Evolutionary conservation across 2,888 invertebrate genomes (phyloP).

Genomic region (Heliconius sara): DNA sequence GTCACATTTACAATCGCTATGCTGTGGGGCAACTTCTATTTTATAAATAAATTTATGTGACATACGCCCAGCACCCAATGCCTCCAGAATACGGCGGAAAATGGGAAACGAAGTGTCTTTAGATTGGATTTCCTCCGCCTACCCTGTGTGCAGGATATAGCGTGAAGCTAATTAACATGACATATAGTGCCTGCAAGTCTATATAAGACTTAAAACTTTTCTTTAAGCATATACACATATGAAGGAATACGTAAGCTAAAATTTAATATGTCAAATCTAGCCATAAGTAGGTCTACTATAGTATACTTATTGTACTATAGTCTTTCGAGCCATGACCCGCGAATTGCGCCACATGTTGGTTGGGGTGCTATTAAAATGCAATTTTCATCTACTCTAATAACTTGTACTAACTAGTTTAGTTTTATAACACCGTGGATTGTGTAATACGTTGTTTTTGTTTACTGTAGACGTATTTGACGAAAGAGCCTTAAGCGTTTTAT

Average conservation of each 20-base stretch:
- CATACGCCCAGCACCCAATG: too few species aligned
- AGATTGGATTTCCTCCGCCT: too few species aligned
- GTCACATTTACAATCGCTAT: background rate
- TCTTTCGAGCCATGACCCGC: constrained; percentile 51
- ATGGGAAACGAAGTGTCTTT: too few species aligned
- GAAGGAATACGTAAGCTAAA: background rate
- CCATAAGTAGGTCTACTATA: constrained; percentile 44
- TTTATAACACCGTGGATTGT: constrained; percentile 37
- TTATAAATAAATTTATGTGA: background rate
- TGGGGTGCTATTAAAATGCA: constrained; percentile 63
- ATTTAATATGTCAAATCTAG: constrained; percentile 47
- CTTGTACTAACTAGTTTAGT: constrained; percentile 47
- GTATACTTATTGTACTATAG: constrained; percentile 46
- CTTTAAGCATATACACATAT: background rate
- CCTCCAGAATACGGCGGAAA: too few species aligned
- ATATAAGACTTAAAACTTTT: too few species aligned
- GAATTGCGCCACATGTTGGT: constrained; percentile 62
- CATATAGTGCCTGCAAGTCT: too few species aligned
- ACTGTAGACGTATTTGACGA: constrained; percentile 2
- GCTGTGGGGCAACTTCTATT: background rate
- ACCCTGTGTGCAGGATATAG: too few species aligned
- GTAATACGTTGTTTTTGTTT: constrained; percentile 22
- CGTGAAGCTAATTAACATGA: too few species aligned
- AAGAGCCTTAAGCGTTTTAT: background rate
- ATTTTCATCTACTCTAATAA: constrained; percentile 67